Percentiles rank a stretch among this genome's conserved stretches.
Evolutionary conservation across 2,797 vertebrate genomes (phyloP).

Genomic region (Rhabdomys pumilio): DNA sequence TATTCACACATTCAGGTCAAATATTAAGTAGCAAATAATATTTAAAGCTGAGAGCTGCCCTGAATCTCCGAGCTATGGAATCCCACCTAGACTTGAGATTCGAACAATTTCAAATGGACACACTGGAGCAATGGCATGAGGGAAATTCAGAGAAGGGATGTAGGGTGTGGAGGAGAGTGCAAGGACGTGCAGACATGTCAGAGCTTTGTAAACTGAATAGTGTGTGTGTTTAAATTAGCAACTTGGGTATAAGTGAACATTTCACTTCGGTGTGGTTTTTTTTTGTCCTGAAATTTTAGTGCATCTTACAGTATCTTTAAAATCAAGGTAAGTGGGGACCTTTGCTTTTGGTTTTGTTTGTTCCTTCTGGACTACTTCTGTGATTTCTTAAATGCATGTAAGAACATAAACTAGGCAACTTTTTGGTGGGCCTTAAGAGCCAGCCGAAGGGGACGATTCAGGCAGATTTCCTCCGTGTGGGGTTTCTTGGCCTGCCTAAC

Average conservation of each 20-base stretch:
- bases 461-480: background rate
- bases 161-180: background rate
- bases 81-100: slow-evolving; percentile 16
- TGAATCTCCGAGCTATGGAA: background rate
- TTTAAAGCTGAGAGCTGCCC: slow-evolving; percentile 12
- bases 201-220: slow-evolving; percentile 26
- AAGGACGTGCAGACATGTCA: background rate
- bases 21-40: slow-evolving; percentile 31
- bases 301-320: slow-evolving; percentile 11
- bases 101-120: slow-evolving; percentile 54
- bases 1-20: background rate
- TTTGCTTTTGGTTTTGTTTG: background rate
- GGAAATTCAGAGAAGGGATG: slow-evolving; percentile 15
- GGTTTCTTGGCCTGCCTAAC: background rate
- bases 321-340: background rate
- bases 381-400: background rate
- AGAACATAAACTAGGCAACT: background rate
- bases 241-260: slow-evolving; percentile 17
- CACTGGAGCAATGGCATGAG: slow-evolving; percentile 13
- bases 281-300: slow-evolving; percentile 6
- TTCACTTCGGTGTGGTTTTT: background rate
- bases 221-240: slow-evolving; percentile 8
- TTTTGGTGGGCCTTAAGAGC: background rate
- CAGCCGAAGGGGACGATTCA: background rate
- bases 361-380: slow-evolving; percentile 39